Percentiles rank a stretch among this genome's conserved stretches.
Conservation (phyloP, 2,113 vertebrate genomes). For the Calypte anna region DNA sequence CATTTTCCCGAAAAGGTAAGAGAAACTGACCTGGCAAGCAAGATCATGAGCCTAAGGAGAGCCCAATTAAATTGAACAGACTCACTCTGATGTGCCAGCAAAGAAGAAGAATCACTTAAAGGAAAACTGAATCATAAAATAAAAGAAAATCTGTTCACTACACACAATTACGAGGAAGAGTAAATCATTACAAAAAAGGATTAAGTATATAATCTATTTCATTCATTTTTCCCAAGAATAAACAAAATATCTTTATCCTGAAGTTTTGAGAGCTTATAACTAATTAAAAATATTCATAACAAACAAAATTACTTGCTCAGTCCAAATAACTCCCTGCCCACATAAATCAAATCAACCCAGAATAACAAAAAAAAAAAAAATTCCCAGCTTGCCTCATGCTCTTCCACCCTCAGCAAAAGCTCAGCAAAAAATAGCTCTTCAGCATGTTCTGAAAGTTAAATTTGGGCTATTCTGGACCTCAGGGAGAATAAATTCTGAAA, state of each 20-base stretch:
- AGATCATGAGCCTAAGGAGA: conserved; percentile 47
- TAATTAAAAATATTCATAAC: conserved; percentile 60
- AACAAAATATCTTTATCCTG: conserved; percentile 33
- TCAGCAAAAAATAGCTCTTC: conserved; percentile 64
- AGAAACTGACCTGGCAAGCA: conserved; percentile 33
- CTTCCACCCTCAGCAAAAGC: conserved; percentile 59
- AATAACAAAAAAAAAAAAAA: conserved; percentile 40
- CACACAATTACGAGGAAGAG: conserved; percentile 49
- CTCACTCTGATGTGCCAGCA: conserved; percentile 59
- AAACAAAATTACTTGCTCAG: conserved; percentile 57
- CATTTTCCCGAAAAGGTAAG: conserved; percentile 28
- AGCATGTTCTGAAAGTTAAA: conserved; percentile 64
- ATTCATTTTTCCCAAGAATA: conserved; percentile 45
- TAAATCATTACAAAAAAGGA: conserved; percentile 41
- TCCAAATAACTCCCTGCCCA: conserved; percentile 59
- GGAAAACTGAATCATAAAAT: conserved; percentile 57
- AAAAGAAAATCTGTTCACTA: conserved; percentile 57
- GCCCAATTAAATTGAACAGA: conserved; percentile 55
- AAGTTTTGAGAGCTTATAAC: conserved; percentile 38
- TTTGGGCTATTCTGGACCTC: conserved; percentile 67
- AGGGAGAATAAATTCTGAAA: conserved; percentile 69
- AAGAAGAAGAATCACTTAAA: conserved; percentile 44
- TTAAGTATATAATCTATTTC: conserved; percentile 37
- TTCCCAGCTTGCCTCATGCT: conserved; percentile 48
- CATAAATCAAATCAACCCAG: conserved; percentile 65